Conservation (phyloP, 2,888 invertebrate species). For the Dicyrtoma fusca region DNA sequence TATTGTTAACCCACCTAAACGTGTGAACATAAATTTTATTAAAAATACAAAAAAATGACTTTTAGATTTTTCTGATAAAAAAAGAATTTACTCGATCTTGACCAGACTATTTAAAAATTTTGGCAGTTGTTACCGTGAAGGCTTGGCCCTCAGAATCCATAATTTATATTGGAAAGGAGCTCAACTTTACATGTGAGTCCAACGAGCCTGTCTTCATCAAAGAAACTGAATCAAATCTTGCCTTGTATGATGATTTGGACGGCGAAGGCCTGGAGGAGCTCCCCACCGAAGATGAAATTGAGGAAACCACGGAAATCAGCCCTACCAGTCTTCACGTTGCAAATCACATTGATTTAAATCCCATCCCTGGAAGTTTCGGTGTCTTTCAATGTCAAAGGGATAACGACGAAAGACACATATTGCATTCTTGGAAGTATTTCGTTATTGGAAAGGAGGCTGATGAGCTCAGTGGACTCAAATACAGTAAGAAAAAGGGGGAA, state of each 20-base stretch:
- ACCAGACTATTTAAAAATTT: not conserved
- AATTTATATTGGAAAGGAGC: conserved; percentile 6
- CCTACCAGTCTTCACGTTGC: conserved; percentile 15
- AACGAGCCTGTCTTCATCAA: conserved; percentile 20
- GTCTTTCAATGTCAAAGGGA: conserved; percentile 23
- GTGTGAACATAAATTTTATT: not conserved
- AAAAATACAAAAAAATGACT: not conserved
- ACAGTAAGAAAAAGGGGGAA: not conserved
- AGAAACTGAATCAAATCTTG: conserved; percentile 5
- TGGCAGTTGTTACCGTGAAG: conserved; percentile 5
- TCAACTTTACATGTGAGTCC: conserved; percentile 28
- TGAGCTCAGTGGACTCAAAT: conserved; percentile 12
- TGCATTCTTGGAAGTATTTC: conserved; percentile 23
- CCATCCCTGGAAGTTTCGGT: conserved; percentile 5
- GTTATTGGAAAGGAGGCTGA: conserved; percentile 23
- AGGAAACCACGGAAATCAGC: conserved; percentile 27
- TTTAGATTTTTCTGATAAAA: not conserved
- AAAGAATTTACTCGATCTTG: not conserved
- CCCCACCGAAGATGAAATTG: conserved; percentile 9
- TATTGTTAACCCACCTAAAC: not conserved
- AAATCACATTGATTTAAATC: conserved; percentile 13
- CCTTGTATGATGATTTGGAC: not conserved
- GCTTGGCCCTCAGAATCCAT: conserved; percentile 5
- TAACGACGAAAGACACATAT: not conserved
- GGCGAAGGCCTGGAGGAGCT: too few relatives aligned